Percentiles rank a stretch among this genome's conserved stretches.
These are phyloP conservation scores for Sycobia sp. DNA, from an alignment of 1,140 invertebrate genomes.

Conservation along the genomic window DNA sequence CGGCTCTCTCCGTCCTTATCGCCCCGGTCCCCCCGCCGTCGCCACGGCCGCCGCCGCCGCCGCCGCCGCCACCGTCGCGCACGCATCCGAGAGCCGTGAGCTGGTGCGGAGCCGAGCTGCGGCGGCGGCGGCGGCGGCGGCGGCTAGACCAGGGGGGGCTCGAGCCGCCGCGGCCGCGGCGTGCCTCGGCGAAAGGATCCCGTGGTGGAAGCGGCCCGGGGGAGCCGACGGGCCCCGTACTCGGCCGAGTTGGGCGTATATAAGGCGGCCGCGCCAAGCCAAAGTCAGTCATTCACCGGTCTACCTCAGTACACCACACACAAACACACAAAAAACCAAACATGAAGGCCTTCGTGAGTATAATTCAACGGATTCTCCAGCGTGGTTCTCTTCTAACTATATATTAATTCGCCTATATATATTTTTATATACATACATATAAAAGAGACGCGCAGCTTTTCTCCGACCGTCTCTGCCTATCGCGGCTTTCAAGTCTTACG, in stretches of 20 bases:
- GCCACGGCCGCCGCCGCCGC: no score
- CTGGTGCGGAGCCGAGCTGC: not conserved
- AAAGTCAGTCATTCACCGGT: constrained; percentile 64
- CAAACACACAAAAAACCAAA: constrained; percentile 59
- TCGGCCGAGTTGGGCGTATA: constrained; percentile 62
- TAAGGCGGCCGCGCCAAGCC: constrained; percentile 58
- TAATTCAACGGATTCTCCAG: constrained; percentile 36
- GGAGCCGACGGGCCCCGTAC: no score
- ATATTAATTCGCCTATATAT: no score
- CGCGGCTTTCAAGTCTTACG: no score
- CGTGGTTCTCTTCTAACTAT: no score
- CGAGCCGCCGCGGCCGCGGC: constrained; percentile 52
- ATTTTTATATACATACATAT: no score
- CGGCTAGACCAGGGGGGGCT: constrained; percentile 47
- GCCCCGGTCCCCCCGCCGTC: no score
- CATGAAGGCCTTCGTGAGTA: constrained; percentile 65
- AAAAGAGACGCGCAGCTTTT: no score
- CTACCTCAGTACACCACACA: constrained; percentile 51
- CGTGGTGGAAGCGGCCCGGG: constrained; percentile 62
- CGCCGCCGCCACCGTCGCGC: no score
- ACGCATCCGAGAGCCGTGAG: no score
- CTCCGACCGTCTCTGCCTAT: no score
- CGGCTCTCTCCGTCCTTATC: no score
- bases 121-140: constrained; percentile 17
- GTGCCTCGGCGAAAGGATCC: constrained; percentile 65